Base-by-base conservation (phyloP, 2,888 invertebrate species). In the Microctonus aethiopoides region DNA sequence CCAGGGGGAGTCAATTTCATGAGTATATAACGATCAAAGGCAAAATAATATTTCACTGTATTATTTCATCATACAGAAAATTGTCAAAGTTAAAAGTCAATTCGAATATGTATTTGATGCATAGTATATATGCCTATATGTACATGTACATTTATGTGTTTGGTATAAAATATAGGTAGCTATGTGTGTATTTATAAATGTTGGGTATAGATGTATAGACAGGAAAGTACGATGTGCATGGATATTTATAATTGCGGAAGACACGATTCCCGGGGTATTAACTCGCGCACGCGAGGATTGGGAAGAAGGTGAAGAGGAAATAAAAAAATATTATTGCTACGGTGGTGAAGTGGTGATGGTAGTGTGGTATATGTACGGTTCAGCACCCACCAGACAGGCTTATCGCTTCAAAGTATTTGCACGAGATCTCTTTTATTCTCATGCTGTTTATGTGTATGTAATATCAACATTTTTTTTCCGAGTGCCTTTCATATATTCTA, bases 1-100 rank as follows among this genome's bases (percentile, higher is more conserved):
- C 52, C 20, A 16, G 62, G 62, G 46, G 16, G 32, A 46, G 46
- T 51, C 51, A 62, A 65, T 65, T 39, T 56, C 36, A 11, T 36
- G n/a, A 13, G 34, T 26, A 13, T 26, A 9, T 39, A 9, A 6
- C 26, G 56, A 65, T 65, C 65, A 75, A 73, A 74, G 65, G 68
- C 62, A 64, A 71, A 72, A 61, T 81, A 81, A 83, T 83, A 83
- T 83, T 83, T 83, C 80, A 83, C 78, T 71, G 75, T 70, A 74
- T 78, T 79, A 72, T 75, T 79, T 80, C 78, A 78, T 79, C 76
- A 71, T 74, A 71, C 75, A 74, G 74, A 78, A 79, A 78, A 78
- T 78, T 78, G 75, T 66, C 69, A 16, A 16, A 46, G 39, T 6
- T 16, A n/a, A 62, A 62, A 16, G 61, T n/a, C 26, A 24, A 24